Percentiles rank a stretch among this genome's conserved stretches.
Evolutionary conservation across 2,113 vertebrate species (phyloP).

Genomic region (Nerophis lumbriciformis): DNA sequence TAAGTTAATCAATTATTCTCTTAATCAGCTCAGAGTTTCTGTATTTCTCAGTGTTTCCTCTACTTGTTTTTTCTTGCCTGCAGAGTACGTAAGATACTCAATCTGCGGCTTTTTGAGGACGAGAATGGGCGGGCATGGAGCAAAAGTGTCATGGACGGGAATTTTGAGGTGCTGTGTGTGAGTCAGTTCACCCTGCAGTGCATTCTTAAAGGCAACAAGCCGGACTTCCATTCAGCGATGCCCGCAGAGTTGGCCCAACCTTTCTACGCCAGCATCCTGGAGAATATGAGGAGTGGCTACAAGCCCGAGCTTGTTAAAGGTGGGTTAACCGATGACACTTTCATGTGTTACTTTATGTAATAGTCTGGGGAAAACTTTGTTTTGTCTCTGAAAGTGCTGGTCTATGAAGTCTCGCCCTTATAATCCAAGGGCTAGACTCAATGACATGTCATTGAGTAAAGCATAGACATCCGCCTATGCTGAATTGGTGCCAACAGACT

Average conservation of each 20-base stretch:
- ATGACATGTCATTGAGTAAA: no score
- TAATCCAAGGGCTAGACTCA: no score
- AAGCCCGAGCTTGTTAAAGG: conserved; percentile 90
- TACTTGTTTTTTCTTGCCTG: neutral
- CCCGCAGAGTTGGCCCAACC: conserved; percentile 82
- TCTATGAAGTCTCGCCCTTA: no score
- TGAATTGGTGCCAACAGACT: no score
- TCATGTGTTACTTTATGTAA: neutral
- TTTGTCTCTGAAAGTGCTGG: neutral
- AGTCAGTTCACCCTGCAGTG: conserved; percentile 97
- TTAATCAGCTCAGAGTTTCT: no score
- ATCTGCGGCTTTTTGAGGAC: conserved; percentile 90
- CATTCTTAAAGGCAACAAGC: conserved; percentile 93
- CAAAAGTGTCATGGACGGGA: conserved; percentile 88
- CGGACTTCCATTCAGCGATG: conserved; percentile 93
- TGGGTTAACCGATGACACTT: conserved; percentile 40
- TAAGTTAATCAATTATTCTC: no score
- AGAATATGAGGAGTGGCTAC: conserved; percentile 83
- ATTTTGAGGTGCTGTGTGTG: conserved; percentile 88
- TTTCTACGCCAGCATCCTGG: conserved; percentile 87
- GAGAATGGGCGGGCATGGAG: conserved; percentile 89
- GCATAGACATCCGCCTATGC: no score
- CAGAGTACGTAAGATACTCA: conserved; percentile 94
- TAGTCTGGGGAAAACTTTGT: neutral
- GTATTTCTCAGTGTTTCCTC: neutral